Conservation (phyloP, 2,113 vertebrate species). For the Dipodomys stephensi region DNA sequence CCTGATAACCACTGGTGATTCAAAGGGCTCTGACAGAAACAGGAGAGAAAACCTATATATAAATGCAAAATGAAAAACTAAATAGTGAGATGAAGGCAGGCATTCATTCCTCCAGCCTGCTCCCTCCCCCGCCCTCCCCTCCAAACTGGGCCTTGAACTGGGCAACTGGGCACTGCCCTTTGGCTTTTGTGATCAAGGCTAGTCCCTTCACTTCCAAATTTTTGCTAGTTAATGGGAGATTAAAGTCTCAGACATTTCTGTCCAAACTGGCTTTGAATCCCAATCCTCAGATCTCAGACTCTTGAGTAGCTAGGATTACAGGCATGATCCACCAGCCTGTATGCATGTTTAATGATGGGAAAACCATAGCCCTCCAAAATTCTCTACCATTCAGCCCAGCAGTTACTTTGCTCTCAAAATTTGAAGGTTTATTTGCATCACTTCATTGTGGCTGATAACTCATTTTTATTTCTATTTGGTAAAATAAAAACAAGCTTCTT, state of each 20-base stretch:
- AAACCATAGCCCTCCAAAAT: background rate
- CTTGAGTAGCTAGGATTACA: no score
- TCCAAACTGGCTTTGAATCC: no score
- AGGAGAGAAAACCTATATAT: background rate
- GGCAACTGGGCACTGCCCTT: no score
- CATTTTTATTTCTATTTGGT: background rate
- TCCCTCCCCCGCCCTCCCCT: no score
- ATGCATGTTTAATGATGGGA: background rate
- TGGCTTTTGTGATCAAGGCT: no score
- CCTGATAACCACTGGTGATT: background rate
- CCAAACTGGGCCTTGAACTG: no score
- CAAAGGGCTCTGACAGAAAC: background rate
- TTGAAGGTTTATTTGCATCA: background rate
- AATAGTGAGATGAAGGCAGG: background rate
- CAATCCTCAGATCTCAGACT: no score
- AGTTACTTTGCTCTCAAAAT: background rate
- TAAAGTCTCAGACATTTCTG: no score
- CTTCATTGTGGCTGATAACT: background rate
- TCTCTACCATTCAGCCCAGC: background rate
- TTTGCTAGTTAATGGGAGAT: no score
- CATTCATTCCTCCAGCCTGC: no score
- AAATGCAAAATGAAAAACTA: background rate
- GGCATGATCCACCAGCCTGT: no score
- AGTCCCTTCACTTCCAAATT: no score
- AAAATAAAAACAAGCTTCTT: background rate